phyloP scores from a whole-genome alignment of 2,888 invertebrate species.

The Isotomurus palustris region DNA sequence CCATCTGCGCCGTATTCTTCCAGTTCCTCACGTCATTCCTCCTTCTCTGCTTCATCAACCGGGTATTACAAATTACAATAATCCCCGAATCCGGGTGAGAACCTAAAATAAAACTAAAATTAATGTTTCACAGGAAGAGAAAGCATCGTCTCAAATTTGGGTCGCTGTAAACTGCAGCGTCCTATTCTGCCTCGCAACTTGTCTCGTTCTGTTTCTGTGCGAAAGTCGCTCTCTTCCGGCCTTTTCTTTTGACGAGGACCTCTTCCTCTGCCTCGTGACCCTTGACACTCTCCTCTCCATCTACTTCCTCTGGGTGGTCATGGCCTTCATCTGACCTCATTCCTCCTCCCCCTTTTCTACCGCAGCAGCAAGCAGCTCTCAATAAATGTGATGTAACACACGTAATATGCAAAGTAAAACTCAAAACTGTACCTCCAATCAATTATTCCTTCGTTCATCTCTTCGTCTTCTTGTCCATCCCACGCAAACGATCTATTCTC shows the following conservation, averaged over 20 bases:
- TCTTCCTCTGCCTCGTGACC: slow-evolving; percentile 34
- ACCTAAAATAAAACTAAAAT: neutral
- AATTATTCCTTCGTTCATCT: too few relatives aligned
- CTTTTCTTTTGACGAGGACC: slow-evolving; percentile 34
- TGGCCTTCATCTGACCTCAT: slow-evolving; percentile 38
- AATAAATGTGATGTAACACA: too few relatives aligned
- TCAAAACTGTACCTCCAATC: too few relatives aligned
- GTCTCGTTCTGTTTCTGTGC: slow-evolving; percentile 38
- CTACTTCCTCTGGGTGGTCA: slow-evolving; percentile 40
- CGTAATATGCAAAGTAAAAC: too few relatives aligned
- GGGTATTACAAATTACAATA: slow-evolving; percentile 15
- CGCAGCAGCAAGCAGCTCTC: too few relatives aligned
- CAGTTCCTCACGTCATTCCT: slow-evolving; percentile 36
- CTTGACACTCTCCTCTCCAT: slow-evolving; percentile 36
- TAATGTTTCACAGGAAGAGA: slow-evolving; percentile 23
- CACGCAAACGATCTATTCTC: too few relatives aligned
- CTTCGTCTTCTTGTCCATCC: too few relatives aligned
- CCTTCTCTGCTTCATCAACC: slow-evolving; percentile 38
- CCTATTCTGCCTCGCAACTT: slow-evolving; percentile 36
- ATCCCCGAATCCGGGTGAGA: neutral
- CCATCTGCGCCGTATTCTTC: slow-evolving; percentile 34
- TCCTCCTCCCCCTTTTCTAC: too few relatives aligned
- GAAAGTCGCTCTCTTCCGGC: slow-evolving; percentile 27
- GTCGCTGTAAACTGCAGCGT: slow-evolving; percentile 37
- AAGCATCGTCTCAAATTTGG: slow-evolving; percentile 30